Evolutionary conservation across 2,797 vertebrate genomes (phyloP).

Genomic region (Scarus forsteni): DNA sequence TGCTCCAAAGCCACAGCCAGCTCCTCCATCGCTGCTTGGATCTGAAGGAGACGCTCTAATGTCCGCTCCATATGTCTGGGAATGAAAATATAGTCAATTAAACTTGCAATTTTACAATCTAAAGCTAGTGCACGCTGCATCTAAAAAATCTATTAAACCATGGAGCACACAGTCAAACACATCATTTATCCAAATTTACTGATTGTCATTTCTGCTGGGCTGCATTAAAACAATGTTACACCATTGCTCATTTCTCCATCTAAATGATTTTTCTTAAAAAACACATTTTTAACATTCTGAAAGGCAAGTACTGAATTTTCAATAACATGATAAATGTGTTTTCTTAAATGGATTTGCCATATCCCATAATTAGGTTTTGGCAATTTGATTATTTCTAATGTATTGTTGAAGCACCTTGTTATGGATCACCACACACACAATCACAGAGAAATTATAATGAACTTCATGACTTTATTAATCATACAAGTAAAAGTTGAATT

Average conservation of each 20-base stretch:
- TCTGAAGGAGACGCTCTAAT: conserved; percentile 93
- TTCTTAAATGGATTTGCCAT: conserved; percentile 42
- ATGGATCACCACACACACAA: conserved; percentile 21
- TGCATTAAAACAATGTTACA: conserved; percentile 11
- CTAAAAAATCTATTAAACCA: conserved; percentile 8
- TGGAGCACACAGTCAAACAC: conserved; percentile 23
- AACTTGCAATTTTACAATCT: conserved; percentile 11
- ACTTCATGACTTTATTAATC: not conserved
- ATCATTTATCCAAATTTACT: conserved; percentile 28
- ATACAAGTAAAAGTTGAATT: not conserved
- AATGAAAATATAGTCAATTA: conserved; percentile 25
- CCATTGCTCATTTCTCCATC: not conserved
- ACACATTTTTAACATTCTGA: conserved; percentile 11
- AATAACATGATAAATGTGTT: conserved; percentile 44
- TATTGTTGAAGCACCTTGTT: conserved; percentile 22
- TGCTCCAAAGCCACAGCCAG: conserved; percentile 89
- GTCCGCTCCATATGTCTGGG: conserved; percentile 92
- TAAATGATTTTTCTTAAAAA: conserved; percentile 23
- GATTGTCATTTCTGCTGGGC: conserved; percentile 5
- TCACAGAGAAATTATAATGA: conserved; percentile 4
- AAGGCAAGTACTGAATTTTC: conserved; percentile 8
- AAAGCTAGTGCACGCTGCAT: not conserved
- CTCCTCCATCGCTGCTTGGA: conserved; percentile 94
- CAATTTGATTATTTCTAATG: conserved; percentile 41
- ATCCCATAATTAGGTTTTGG: conserved; percentile 42